Base-by-base conservation (phyloP, 2,113 vertebrate genomes). In the Agelaius phoeniceus region DNA sequence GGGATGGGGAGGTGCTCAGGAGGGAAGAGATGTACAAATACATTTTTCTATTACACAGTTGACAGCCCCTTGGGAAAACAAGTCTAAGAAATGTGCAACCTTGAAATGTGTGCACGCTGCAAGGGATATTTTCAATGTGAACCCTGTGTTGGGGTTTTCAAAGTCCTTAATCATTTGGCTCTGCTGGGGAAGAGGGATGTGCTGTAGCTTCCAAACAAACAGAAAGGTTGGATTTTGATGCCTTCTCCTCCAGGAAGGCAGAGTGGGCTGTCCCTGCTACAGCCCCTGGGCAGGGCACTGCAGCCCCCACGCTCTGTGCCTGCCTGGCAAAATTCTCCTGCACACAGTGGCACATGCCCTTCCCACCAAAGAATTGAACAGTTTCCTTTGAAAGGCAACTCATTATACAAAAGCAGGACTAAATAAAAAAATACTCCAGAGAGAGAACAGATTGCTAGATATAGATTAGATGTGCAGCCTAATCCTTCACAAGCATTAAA, bases 401-500 rank as follows among this genome's bases (percentile, higher is more conserved):
- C 96, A 95, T 97, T 94, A 97, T 77, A 90, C 85, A 80, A 95
- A 91, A 97, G 97, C 96, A 96, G 97, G 97, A 95, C 96, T 95
- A 97, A 97, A 97, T 96, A 90, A 97, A 97, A 97, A 97, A 96
- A 89, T 90, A 85, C 97, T 97, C 97, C 68, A 92, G 97, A 98
- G 98, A 97, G 96, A 89, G 94, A 97, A 96, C 98, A 98, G 98
- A 97, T 98, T 98, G 98, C 87, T 91, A 95, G 97, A 94, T 97
- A 97, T 97, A 98, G 97, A 97, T 97, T 97, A 96, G 97, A 98
- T 96, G 96, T 67, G 51, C 97, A 96, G 96, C 49, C 95, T 98
- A 97, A 98, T 98, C 97, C 97, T 98, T 98, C 97, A 96, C 83
- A 88, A 66, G 93, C 97, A 98, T 98, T 98, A 98, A 98, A 98